Conservation (phyloP, 1,140 invertebrate species). For the Gryllus bimaculatus region DNA sequence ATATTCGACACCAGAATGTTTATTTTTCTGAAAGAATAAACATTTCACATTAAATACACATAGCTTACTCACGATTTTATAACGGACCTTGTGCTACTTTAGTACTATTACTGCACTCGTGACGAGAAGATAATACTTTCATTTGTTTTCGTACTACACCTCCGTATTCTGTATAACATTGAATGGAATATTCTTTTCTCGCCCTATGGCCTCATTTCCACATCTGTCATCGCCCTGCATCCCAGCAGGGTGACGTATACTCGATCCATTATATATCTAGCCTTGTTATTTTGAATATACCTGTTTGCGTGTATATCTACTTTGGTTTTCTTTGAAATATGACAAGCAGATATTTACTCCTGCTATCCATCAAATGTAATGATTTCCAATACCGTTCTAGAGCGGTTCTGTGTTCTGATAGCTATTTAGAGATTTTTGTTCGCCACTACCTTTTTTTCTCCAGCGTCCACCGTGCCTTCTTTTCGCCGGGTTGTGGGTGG, state of each 20-base stretch:
- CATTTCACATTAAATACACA: no score
- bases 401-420: background rate
- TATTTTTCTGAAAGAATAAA: no score
- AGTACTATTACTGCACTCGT: no score
- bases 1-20: no score
- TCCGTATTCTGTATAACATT: no score
- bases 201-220: no score
- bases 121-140: no score
- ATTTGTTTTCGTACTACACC: no score
- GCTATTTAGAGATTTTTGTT: background rate
- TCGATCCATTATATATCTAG: background rate
- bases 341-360: background rate
- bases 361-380: constrained; percentile 5
- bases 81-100: no score
- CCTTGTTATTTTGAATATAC: background rate
- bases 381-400: background rate
- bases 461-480: background rate
- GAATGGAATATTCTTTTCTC: no score
- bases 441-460: background rate
- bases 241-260: background rate
- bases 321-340: constrained; percentile 2
- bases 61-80: no score
- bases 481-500: background rate
- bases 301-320: background rate
- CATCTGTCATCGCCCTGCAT: background rate